Evolutionary conservation across 2,797 vertebrate genomes (phyloP).

Genomic region (Catamblyrhynchus diadema): DNA sequence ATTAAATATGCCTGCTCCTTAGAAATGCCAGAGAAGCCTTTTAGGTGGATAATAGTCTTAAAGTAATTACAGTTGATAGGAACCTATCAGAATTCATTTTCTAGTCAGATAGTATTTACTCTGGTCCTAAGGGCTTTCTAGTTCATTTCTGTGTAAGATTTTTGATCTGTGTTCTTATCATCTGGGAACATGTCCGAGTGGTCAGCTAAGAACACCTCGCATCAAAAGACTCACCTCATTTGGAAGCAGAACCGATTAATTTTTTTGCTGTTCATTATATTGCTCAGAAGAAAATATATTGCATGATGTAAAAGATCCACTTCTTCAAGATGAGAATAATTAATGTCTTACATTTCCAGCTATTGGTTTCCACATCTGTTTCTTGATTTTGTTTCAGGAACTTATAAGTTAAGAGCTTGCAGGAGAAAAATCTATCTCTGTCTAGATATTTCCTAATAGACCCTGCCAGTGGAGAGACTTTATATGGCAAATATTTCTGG

Average conservation of each 20-base stretch:
- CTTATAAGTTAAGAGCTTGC: not conserved
- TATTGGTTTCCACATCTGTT: not conserved
- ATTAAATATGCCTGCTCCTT: not conserved
- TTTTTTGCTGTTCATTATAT: not conserved
- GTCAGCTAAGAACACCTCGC: not conserved
- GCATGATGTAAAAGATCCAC: not conserved
- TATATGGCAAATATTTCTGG: not conserved
- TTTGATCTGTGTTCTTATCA: not conserved
- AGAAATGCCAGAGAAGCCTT: not conserved
- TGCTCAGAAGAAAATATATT: not conserved
- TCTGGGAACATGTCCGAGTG: not conserved
- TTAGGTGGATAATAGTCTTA: not conserved
- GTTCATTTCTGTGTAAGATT: slow-evolving; percentile 10
- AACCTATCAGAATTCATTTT: slow-evolving; percentile 5
- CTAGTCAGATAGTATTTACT: not conserved
- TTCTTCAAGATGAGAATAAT: not conserved
- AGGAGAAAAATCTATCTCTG: not conserved
- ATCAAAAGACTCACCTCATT: not conserved
- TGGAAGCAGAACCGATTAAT: not conserved
- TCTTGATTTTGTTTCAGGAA: not conserved
- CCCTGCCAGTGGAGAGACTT: not conserved
- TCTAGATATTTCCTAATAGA: not conserved
- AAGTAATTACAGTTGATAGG: slow-evolving; percentile 34
- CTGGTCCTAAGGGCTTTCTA: slow-evolving; percentile 1
- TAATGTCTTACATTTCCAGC: not conserved